Base-by-base conservation (phyloP, 2,797 vertebrate genomes). In the Silurus lanzhouensis region DNA sequence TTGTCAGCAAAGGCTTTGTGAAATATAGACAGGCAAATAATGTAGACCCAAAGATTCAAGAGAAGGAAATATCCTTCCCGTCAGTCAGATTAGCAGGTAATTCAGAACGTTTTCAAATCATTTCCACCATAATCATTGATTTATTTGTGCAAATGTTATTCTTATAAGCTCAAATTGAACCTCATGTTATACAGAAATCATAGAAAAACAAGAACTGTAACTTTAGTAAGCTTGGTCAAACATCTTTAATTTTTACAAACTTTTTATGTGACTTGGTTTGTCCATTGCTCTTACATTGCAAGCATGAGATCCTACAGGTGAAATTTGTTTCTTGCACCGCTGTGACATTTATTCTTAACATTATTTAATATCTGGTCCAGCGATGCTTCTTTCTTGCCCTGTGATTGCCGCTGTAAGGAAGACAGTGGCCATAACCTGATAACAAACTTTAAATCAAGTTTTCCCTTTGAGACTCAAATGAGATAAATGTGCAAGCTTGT, bases 381-480 rank as follows among this genome's bases (percentile, higher is more conserved):
- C 22, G 15, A 27, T 48, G 55, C 31, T 83, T 82, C 68, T 61
- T 72, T 82, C 79, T 72, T 74, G 58, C 81, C 81, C 27, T 74
- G 57, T 81, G 74, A 86, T 63, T 85, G 64, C 57, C 25, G 19
- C 25, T 72, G n/a, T 38, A 80, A 61, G 61, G 68, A 84, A 81
- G 25, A 25, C 84, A 77, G 61, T n/a, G 38, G 83, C 84, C 64
- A 76, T 77, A 88, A 89, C 77, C 84, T 88, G 75, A 84, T 85
- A 87, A 86, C 82, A 83, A 88, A 87, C 88, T 87, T 89, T 84
- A 89, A 90, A 89, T 83, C 52, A 88, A 82, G 78, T 88, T 90
- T 87, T 87, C 82, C 85, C 83, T 85, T 81, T 74, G 77, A 85
- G 77, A 85, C 83, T 70, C 80, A 88, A 88, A 88, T 81, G 86